Evolutionary conservation across 2,888 invertebrate genomes (phyloP), one percentile per base, ranked within the genome.

Genomic region (Trachelus stipa): DNA sequence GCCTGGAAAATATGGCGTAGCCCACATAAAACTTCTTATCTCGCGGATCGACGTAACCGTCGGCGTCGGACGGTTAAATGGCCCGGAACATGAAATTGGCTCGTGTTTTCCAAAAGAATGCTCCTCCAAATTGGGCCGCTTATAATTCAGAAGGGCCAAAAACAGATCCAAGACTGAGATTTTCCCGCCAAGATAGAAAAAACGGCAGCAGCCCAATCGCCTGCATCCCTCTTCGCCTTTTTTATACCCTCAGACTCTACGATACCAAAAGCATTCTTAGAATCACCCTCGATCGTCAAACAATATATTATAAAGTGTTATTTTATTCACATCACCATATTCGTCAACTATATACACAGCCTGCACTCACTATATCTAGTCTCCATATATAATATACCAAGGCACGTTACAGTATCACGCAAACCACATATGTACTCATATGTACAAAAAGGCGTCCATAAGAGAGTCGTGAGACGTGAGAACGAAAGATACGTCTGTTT

Each of bases 51-150:
- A 71, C 71, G 71, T 71, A 33, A 33, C 31, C 31, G 33, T 71
- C 74, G 74, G 68, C 33, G 77, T 82, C 56, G 23, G 56, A 23
- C 81, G 82, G 86, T 86, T 86, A 86, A 88, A 88, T 87, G 85
- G 83, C 81, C 81, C 75, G 88, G 87, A 88, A 87, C 85, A 81
- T 78, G 83, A 77, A 87, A 88, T 88, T 85, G 85, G 84, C 80
- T 83, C 81, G 78, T 78, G 80, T 81, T 83, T 76, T 78, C 69
- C 68, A 31, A 75, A 68, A 34, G 68, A 69, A 74, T 75, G 71
- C 71, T 71, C 78, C 73, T 69, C 73, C 69, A 79, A 78, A 79
- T 80, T 77, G 73, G 78, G 73, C 77, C 81, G 40, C 68, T 75
- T 33, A 71, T 71, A 71, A 71, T 71, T 71, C 71, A 33, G 23